Evolutionary conservation across 1,140 invertebrate species (phyloP).

Genomic region (Zaprionus tsacasi): DNA sequence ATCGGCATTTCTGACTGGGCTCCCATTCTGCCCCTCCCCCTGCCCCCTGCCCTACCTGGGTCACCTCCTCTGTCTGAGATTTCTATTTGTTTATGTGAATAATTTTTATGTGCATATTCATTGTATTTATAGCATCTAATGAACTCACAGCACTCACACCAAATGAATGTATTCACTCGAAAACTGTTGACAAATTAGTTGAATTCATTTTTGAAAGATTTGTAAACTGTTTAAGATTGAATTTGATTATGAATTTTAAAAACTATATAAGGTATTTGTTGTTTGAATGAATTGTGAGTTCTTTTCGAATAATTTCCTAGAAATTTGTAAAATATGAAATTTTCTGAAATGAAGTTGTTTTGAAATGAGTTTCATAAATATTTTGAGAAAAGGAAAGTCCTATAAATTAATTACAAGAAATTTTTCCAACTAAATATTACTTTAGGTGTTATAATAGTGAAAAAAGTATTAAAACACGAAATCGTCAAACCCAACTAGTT

Average conservation of each 20-base stretch:
- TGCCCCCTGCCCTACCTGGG: conserved; percentile 2
- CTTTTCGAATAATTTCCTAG: not conserved
- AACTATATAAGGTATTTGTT: not conserved
- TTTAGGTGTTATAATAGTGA: not conserved
- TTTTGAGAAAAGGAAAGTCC: too few relatives aligned
- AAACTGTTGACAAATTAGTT: not conserved
- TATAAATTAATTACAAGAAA: too few relatives aligned
- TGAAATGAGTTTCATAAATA: too few relatives aligned
- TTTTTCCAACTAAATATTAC: not conserved
- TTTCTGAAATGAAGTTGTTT: not conserved
- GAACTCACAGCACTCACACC: conserved; percentile 10
- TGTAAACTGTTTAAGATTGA: not conserved
- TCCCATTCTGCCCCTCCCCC: conserved; percentile 56
- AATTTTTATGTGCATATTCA: conserved; percentile 61
- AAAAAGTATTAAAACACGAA: not conserved
- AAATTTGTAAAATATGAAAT: not conserved
- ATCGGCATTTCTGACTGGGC: conserved; percentile 66
- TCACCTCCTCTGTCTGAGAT: conserved; percentile 36
- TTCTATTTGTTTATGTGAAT: conserved; percentile 78
- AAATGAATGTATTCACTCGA: not conserved
- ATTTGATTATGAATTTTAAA: not conserved
- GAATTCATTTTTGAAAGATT: not conserved
- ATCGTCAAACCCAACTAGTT: not conserved
- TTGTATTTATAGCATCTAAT: conserved; percentile 71
- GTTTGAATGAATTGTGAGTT: not conserved